Evolutionary conservation across 2,888 invertebrate genomes (phyloP).

Genomic region (Ennomos erosarius): DNA sequence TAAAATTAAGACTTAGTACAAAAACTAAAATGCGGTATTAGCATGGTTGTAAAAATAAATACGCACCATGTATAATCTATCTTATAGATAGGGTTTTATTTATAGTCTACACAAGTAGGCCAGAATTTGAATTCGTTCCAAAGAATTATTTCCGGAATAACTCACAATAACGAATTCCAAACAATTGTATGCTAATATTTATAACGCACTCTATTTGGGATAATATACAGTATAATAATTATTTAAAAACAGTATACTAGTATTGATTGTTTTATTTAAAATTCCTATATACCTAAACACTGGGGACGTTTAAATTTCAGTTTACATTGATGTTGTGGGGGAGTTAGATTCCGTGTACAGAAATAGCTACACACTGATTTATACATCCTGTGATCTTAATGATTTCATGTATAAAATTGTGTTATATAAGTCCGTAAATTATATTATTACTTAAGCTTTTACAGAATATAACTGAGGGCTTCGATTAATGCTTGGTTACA

Average conservation of each 20-base stretch:
- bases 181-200: conserved; percentile 75
- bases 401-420: too few relatives aligned
- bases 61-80: conserved; percentile 63
- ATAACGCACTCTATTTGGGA: conserved; percentile 62
- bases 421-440: too few relatives aligned
- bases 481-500: too few relatives aligned
- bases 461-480: too few relatives aligned
- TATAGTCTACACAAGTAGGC: conserved; percentile 49
- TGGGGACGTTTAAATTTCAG: too few relatives aligned
- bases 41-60: conserved; percentile 57
- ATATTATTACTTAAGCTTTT: too few relatives aligned
- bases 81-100: conserved; percentile 73
- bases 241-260: conserved; percentile 21
- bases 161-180: conserved; percentile 63
- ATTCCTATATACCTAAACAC: conserved; percentile 1
- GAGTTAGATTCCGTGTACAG: too few relatives aligned
- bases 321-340: too few relatives aligned
- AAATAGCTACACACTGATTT: too few relatives aligned
- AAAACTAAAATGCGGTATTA: conserved; percentile 77
- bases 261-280: conserved; percentile 10
- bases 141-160: conserved; percentile 79
- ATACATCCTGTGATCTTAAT: too few relatives aligned
- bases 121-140: conserved; percentile 62
- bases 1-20: conserved; percentile 75
- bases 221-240: conserved; percentile 36